Evolutionary conservation across 1,140 invertebrate species (phyloP), one percentile per base, ranked within the genome.

Genomic region (Drosophila micromelanica): DNA sequence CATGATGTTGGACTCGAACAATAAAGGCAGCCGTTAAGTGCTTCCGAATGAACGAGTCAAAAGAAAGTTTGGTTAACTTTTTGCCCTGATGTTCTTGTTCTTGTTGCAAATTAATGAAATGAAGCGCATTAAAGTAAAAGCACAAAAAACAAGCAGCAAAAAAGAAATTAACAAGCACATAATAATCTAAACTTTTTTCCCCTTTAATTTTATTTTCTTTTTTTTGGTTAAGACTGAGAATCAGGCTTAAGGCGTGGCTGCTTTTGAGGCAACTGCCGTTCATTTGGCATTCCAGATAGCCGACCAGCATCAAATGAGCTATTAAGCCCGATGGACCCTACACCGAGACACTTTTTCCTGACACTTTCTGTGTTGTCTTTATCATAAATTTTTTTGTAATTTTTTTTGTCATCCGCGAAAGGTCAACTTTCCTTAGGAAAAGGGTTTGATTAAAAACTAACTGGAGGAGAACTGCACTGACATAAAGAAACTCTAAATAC

Each of bases 271-370:
- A 56, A 42, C 37, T 54, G 51, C 15, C 52, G 5, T 15, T 40
- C 17, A 55, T 17, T 27, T 40, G 20, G 8, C 45, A 51, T 64
- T 64, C 37, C 43, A 52, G 43, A 73, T 73, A 54, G 20, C 75
- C 52, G 57, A 45, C 55, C 69, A 74, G 60, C 79, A 61, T 65
- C 78, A 78, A 81, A 70, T 81, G 78, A 81, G 78, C 74, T 73
- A 78, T 73, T 73, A 68, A 73, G 69, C 45, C 62, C 55, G 51
- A 64, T 56, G 68, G 40, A 63, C 49, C 48, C 59, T 27, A 11
- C 5, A 11, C 9, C 35, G 15, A 54, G 12, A 61, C 49, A 54
- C 48, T 62, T 48, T 38, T 23, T 11, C 11, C 51, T 38, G 51
- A 38, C 32, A 54, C 35, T 38, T 54, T 68, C 59, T 23, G 17